These are phyloP conservation scores for Melipona quadrifasciata DNA, from an alignment of 1,140 invertebrate genomes.

Conservation along the genomic window DNA sequence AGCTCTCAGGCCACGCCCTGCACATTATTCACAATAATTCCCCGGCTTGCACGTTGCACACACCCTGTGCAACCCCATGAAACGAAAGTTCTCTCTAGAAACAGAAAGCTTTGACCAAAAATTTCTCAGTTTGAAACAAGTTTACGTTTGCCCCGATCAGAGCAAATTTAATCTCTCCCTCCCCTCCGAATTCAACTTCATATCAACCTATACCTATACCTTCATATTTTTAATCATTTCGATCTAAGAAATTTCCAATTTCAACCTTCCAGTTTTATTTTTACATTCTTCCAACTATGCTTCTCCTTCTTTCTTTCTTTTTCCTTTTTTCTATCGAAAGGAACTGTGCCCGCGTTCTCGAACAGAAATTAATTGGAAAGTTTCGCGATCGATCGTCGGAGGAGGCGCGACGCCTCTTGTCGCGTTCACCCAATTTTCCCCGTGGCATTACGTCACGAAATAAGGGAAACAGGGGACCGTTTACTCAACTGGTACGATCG, in stretches of 20 bases:
- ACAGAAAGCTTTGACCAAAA: too few relatives aligned
- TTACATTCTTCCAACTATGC: neutral
- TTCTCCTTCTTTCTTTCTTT: neutral
- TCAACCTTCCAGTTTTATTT: neutral
- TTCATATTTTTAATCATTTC: neutral
- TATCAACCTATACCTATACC: too few relatives aligned
- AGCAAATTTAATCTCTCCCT: neutral
- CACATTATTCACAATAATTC: neutral
- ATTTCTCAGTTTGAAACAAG: too few relatives aligned
- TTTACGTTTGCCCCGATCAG: too few relatives aligned
- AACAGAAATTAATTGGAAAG: conserved; percentile 16
- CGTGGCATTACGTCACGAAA: conserved; percentile 10
- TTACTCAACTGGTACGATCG: conserved; percentile 8
- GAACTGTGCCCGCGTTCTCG: neutral
- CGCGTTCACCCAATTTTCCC: conserved; percentile 12
- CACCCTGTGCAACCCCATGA: too few relatives aligned
- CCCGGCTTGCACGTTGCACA: too few relatives aligned
- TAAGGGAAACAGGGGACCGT: conserved; percentile 10
- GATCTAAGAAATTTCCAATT: neutral
- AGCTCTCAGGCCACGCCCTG: neutral
- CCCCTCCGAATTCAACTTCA: neutral
- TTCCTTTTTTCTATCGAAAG: neutral
- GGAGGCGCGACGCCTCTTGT: neutral
- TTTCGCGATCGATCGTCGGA: conserved; percentile 15
- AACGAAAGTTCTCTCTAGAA: too few relatives aligned